Base-by-base conservation (phyloP, 2,888 invertebrate species). In the Exephanes ischioxanthus region DNA sequence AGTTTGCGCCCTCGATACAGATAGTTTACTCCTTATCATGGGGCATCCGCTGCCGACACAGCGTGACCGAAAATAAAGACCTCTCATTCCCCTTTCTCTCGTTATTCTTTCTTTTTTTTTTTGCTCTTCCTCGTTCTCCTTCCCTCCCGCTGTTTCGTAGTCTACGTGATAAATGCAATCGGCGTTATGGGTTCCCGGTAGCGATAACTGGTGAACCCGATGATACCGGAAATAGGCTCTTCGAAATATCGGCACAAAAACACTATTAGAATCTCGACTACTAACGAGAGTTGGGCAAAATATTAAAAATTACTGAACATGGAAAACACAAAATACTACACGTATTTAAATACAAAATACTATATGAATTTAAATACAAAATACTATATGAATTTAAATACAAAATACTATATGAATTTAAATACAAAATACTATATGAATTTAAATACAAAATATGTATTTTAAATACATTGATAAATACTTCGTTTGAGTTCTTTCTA, bases 131-230 rank as follows among this genome's bases (percentile, higher is more conserved):
- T 33, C 68, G 48, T 41, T 45, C 22, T 51, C 30, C 71, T 68
- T 84, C 55, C 22, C 26, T 58, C 58, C 26, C 58, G 22, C 26
- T 19, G 26, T 58, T 58, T 26, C 19, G 22, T 61, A n/a, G 68
- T 53, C n/a, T 81, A 73, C 77, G 81, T 78, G 84, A 85, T 81
- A 85, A 81, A 22, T 63, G 48, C 70, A n/a, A 37, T 19, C 73
- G 51, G 37, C 45, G 78, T 70, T 78, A 80, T 81, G 81, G 78
- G 11, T 73, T 30, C 71, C 14, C 55, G 68, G 51, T n/a, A 3
- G 33, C 48, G 66, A 67, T 48, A 72, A 61, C 66, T 14, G 41
- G 11, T 3, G 22, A 53, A 22, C 63, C 53, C 71, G 80, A 77
- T 67, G 72, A 67, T 72, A 68, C 68, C 53, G 81, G 73, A 79